Evolutionary conservation across 2,113 vertebrate genomes (phyloP).

Genomic region (Cygnus buccinator): DNA sequence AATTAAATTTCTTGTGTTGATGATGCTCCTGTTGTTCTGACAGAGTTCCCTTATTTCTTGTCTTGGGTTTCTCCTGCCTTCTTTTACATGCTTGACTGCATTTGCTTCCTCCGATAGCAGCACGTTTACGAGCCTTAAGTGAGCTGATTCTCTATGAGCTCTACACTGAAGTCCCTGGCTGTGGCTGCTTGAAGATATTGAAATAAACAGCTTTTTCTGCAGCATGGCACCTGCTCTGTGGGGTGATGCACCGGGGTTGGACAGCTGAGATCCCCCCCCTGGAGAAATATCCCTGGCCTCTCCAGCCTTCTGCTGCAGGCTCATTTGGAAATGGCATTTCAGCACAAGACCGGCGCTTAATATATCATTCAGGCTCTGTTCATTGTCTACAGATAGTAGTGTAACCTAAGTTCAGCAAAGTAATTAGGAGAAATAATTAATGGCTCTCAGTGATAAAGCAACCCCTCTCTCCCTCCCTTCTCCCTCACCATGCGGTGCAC

Average conservation of each 20-base stretch:
- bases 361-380: conserved; percentile 16
- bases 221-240: neutral
- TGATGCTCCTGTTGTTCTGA: neutral
- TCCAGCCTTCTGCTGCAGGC: neutral
- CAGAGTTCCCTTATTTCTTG: neutral
- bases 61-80: neutral
- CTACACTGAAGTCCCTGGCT: neutral
- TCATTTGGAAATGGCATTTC: conserved; percentile 15
- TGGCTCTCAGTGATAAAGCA: neutral
- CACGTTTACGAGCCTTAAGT: neutral
- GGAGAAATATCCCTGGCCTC: neutral
- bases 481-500: neutral
- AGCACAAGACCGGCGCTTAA: neutral
- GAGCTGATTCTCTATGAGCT: neutral
- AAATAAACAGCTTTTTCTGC: neutral
- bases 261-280: neutral
- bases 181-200: neutral
- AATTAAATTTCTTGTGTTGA: neutral
- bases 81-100: neutral
- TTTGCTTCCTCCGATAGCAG: neutral
- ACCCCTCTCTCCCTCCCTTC: conserved; percentile 12
- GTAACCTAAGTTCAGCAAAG: conserved; percentile 52
- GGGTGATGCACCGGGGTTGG: neutral
- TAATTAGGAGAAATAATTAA: conserved; percentile 68
- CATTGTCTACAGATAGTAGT: conserved; percentile 14